These are phyloP conservation scores for Bucorvus abyssinicus DNA, from an alignment of 2,797 vertebrate species.

Conservation along the genomic window DNA sequence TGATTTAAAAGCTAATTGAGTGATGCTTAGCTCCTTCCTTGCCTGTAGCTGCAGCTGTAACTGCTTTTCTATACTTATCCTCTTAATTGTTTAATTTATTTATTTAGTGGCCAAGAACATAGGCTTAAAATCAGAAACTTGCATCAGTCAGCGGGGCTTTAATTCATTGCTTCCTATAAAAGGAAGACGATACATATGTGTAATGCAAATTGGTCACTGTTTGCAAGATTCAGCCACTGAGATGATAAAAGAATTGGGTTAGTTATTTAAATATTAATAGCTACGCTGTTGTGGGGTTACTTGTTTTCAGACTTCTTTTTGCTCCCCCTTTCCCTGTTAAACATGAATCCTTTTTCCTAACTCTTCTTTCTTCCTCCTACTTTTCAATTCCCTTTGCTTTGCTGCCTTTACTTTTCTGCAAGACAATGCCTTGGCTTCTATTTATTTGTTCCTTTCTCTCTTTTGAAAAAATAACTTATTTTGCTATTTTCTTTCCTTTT, in stretches of 20 bases:
- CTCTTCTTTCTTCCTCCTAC: background rate
- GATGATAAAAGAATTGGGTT: background rate
- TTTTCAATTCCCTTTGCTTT: constrained; percentile 8
- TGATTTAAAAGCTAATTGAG: background rate
- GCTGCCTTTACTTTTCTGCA: background rate
- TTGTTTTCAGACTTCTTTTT: background rate
- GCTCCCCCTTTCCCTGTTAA: background rate
- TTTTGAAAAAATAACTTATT: background rate
- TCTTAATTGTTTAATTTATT: background rate
- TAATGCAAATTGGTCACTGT: background rate
- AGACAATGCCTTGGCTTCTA: background rate
- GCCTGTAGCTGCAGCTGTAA: background rate
- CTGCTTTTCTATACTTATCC: background rate
- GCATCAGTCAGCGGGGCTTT: background rate
- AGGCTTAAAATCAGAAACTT: background rate
- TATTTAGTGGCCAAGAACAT: background rate
- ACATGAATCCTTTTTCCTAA: background rate
- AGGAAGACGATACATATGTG: background rate
- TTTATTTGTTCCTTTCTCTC: background rate
- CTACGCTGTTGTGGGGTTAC: background rate
- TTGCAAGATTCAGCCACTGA: background rate
- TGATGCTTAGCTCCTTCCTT: background rate
- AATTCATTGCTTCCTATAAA: background rate
- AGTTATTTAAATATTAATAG: background rate
- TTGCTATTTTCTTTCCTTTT: background rate